Conservation (phyloP, 2,113 vertebrate species). For the Pseudorasbora parva region DNA sequence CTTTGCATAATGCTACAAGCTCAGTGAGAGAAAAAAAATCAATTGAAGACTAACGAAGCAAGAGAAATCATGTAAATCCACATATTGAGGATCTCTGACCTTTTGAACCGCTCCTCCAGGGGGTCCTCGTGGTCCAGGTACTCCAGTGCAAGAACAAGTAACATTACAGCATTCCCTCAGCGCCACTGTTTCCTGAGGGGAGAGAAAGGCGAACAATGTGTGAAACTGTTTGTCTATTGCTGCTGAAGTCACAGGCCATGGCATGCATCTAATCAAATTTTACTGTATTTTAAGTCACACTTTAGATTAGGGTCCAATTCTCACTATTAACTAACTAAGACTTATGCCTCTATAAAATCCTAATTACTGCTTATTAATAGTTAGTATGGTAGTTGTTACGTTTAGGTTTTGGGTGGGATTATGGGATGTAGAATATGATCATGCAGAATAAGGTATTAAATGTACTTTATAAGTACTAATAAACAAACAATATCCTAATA, state of each 20-base stretch:
- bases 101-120: conserved; percentile 75
- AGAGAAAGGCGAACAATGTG: not conserved
- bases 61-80: not conserved
- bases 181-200: conserved; percentile 75
- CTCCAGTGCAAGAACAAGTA: conserved; percentile 80
- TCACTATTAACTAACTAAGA: no score
- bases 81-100: conserved; percentile 67
- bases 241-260: not conserved
- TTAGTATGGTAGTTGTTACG: no score
- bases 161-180: conserved; percentile 82
- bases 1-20: not conserved
- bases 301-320: no score
- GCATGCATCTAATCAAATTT: not conserved
- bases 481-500: no score
- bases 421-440: no score
- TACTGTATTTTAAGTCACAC: not conserved
- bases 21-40: not conserved
- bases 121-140: conserved; percentile 73
- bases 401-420: not conserved
- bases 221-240: not conserved
- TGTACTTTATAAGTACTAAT: no score
- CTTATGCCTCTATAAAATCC: no score
- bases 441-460: no score
- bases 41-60: not conserved
- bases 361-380: no score